Evolutionary conservation across 2,888 invertebrate species (phyloP).

Genomic region (Mongoloraphidia duomilia): DNA sequence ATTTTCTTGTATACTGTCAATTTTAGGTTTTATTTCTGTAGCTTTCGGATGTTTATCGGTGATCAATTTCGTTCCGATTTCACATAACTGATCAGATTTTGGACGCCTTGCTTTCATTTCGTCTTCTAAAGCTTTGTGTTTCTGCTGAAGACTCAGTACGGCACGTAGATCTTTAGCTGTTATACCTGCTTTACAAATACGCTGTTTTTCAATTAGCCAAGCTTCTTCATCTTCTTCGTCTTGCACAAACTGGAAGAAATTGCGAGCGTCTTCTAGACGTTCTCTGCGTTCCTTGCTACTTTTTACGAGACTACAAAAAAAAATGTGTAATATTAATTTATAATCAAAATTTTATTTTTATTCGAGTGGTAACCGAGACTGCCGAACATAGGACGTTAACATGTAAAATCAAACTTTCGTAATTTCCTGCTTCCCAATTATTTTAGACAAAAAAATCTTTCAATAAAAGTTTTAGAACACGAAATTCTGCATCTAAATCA

Average conservation of each 20-base stretch:
- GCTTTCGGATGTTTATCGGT: constrained; percentile 70
- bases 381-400: no score
- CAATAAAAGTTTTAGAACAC: no score
- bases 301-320: constrained; percentile 40
- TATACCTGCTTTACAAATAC: constrained; percentile 84
- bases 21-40: constrained; percentile 64
- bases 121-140: constrained; percentile 78
- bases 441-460: no score
- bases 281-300: constrained; percentile 65
- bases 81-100: constrained; percentile 54
- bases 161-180: constrained; percentile 86
- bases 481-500: no score
- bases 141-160: constrained; percentile 77
- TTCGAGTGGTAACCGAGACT: no score
- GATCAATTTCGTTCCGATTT: constrained; percentile 59
- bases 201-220: constrained; percentile 90
- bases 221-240: constrained; percentile 97
- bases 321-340: constrained; percentile 2
- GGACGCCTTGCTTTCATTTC: constrained; percentile 71
- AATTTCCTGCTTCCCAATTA: no score
- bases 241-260: constrained; percentile 89
- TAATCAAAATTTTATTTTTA: not conserved
- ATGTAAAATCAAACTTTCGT: no score
- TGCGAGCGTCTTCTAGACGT: constrained; percentile 79
- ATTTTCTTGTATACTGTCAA: constrained; percentile 64